phyloP scores from a whole-genome alignment of 1,140 invertebrate species.

The Trachymyrmex septentrionalis region DNA sequence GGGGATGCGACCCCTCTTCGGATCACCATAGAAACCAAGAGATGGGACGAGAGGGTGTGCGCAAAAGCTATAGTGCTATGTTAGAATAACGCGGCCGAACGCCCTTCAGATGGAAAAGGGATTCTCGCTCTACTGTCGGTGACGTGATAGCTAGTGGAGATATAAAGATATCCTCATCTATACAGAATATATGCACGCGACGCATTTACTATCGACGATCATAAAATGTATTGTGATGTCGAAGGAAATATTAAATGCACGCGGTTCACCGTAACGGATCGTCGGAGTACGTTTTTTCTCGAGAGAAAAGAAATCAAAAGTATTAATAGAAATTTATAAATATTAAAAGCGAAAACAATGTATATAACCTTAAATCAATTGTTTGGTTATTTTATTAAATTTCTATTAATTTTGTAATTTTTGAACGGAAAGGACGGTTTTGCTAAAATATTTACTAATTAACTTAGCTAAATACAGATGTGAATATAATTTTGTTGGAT shows the following conservation, averaged over 20 bases:
- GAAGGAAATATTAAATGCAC: slow-evolving; percentile 23
- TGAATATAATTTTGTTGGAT: too few species aligned
- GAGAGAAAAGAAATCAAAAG: not conserved
- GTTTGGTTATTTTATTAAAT: too few species aligned
- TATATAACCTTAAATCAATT: not conserved
- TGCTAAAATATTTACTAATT: too few species aligned
- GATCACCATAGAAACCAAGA: slow-evolving; percentile 79
- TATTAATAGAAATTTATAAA: not conserved
- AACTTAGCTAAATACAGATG: too few species aligned
- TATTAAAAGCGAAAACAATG: not conserved
- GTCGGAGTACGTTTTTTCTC: not conserved
- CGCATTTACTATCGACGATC: not conserved
- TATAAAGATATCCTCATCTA: slow-evolving; percentile 48
- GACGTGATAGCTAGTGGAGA: slow-evolving; percentile 34
- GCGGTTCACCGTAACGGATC: not conserved
- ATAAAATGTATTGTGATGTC: slow-evolving; percentile 41
- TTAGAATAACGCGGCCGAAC: slow-evolving; percentile 69
- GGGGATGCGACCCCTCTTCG: slow-evolving; percentile 68
- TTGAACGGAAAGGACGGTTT: too few species aligned
- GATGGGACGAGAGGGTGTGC: slow-evolving; percentile 67
- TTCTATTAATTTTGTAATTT: too few species aligned
- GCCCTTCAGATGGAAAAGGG: slow-evolving; percentile 62
- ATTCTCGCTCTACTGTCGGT: slow-evolving; percentile 34
- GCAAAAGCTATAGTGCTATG: slow-evolving; percentile 71
- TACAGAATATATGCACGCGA: slow-evolving; percentile 29